Conservation (phyloP, 2,797 vertebrate genomes). For the Pachyuromys duprasi region DNA sequence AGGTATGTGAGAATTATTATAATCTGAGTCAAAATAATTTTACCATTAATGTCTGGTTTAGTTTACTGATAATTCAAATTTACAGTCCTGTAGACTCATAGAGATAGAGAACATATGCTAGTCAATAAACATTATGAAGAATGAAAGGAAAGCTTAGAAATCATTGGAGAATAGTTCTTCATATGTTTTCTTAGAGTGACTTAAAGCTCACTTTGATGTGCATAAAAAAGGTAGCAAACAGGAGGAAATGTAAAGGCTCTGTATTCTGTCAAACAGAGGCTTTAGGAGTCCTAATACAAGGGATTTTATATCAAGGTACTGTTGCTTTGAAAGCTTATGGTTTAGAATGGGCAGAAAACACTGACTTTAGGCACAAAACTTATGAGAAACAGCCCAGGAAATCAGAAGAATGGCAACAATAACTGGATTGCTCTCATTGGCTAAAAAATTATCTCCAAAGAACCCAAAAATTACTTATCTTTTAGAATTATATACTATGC, state of each 20-base stretch:
- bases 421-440: constrained; percentile 39
- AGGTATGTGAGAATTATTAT: constrained; percentile 70
- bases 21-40: constrained; percentile 75
- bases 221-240: neutral
- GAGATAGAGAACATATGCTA: constrained; percentile 48
- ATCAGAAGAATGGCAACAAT: neutral
- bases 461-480: neutral
- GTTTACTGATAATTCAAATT: constrained; percentile 71
- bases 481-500: neutral
- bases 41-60: constrained; percentile 66
- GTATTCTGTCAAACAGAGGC: neutral
- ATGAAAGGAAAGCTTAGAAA: constrained; percentile 42
- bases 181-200: neutral
- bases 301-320: constrained; percentile 33
- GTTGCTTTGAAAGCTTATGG: constrained; percentile 41
- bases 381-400: constrained; percentile 42
- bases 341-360: neutral
- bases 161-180: constrained; percentile 36
- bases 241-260: neutral
- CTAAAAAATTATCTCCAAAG: constrained; percentile 44
- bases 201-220: constrained; percentile 50
- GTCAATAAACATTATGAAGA: constrained; percentile 55
- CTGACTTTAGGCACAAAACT: constrained; percentile 40
- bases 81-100: constrained; percentile 25
- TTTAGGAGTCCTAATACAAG: constrained; percentile 12